Percentiles rank a stretch among this genome's conserved stretches.
Conservation (phyloP, 2,888 invertebrate genomes). For the Nezara viridula region DNA sequence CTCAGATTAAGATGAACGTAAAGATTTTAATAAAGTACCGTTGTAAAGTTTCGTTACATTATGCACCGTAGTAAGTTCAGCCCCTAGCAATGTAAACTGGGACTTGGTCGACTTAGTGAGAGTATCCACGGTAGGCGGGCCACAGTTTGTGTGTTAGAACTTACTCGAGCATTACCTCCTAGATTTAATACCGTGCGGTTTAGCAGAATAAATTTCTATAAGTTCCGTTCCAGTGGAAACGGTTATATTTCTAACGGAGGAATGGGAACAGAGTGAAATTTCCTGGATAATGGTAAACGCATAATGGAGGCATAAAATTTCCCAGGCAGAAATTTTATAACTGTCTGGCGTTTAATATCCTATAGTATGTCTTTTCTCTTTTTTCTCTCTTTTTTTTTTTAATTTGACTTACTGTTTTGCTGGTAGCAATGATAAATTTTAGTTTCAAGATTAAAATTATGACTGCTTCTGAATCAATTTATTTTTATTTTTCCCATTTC, state of each 20-base stretch:
- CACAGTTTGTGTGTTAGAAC: not conserved
- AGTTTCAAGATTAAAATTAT: not conserved
- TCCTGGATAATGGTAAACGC: not conserved
- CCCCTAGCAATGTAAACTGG: not conserved
- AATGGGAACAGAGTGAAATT: not conserved
- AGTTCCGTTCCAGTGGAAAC: not conserved
- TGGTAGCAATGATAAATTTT: not conserved
- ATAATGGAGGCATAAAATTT: not conserved
- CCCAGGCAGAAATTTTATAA: not conserved
- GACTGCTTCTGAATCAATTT: not conserved
- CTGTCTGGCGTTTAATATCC: not conserved
- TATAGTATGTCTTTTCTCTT: not conserved
- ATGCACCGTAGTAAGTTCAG: not conserved
- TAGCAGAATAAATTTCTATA: conserved; percentile 1
- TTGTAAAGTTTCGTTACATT: not conserved
- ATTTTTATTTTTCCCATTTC: not conserved
- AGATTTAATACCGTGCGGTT: conserved; percentile 12
- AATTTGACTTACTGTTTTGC: not conserved
- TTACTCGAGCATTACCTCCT: not conserved
- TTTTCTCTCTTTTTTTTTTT: not conserved
- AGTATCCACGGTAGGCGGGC: not conserved
- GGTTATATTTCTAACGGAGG: not conserved
- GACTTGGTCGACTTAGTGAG: not conserved
- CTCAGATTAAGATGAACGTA: not conserved
- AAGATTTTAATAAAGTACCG: not conserved